Percentiles rank a stretch among this genome's conserved stretches.
Conservation (phyloP, 23 tunicate species). For the Diplosoma virens region DNA sequence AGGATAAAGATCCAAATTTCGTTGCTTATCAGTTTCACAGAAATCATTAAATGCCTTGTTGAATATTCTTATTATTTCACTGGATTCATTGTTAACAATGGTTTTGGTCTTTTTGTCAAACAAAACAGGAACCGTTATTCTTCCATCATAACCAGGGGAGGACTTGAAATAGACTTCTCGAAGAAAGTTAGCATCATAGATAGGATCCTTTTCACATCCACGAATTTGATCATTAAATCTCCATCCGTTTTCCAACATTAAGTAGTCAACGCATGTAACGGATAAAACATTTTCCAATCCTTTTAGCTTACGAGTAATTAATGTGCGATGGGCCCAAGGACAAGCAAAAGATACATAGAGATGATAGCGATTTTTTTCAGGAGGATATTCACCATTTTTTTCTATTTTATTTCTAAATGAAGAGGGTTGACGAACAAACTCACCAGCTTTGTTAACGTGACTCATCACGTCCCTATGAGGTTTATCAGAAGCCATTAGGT, state of each 20-base stretch:
- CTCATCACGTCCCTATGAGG: conserved; percentile 13
- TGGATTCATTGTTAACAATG: conserved; percentile 92
- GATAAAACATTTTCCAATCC: conserved; percentile 80
- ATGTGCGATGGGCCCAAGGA: conserved; percentile 88
- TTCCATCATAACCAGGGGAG: conserved; percentile 65
- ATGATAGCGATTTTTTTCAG: conserved; percentile 78
- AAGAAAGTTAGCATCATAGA: conserved; percentile 62
- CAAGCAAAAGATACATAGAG: conserved; percentile 88
- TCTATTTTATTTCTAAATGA: conserved; percentile 52
- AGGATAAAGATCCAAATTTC: conserved; percentile 65
- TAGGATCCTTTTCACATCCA: conserved; percentile 57
- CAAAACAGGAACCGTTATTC: conserved; percentile 80
- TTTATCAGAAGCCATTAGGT: neutral
- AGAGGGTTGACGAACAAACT: conserved; percentile 67
- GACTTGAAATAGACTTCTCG: conserved; percentile 58
- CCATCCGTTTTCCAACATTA: conserved; percentile 83
- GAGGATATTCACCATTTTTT: conserved; percentile 47
- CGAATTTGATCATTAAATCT: conserved; percentile 70
- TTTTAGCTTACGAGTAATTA: conserved; percentile 66
- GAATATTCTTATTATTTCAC: conserved; percentile 85
- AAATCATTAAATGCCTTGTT: conserved; percentile 50
- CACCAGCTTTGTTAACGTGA: conserved; percentile 54
- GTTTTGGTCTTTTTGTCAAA: conserved; percentile 70
- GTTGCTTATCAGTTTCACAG: conserved; percentile 55
- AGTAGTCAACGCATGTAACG: conserved; percentile 65